phyloP scores from a whole-genome alignment of 2,888 invertebrate species.

The Erebia palarica region DNA sequence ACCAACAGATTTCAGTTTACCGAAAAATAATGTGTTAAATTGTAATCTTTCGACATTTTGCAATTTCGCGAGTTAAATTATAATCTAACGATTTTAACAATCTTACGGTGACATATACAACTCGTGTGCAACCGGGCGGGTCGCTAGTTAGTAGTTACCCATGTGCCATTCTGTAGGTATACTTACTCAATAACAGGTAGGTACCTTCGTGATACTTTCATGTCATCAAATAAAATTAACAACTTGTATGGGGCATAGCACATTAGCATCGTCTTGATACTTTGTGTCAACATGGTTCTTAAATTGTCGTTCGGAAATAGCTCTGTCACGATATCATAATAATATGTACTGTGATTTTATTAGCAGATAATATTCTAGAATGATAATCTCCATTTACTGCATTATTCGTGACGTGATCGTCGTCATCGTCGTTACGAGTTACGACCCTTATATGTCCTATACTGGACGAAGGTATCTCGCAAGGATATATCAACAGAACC shows the following conservation, averaged over 20 bases:
- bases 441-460: too few species aligned
- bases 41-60: too few species aligned
- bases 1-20: too few species aligned
- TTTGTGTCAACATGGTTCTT: constrained; percentile 4
- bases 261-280: constrained; percentile 3
- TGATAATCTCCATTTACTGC: background rate
- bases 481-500: background rate
- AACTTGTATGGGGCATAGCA: background rate
- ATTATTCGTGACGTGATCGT: background rate
- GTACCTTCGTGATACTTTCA: background rate
- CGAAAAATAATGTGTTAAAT: too few species aligned
- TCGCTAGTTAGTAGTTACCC: too few species aligned
- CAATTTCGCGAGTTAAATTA: too few species aligned
- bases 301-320: background rate
- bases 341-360: constrained; percentile 7
- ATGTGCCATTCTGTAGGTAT: too few species aligned
- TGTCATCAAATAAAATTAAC: constrained; percentile 11
- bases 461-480: too few species aligned
- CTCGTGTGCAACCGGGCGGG: too few species aligned
- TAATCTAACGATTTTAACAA: too few species aligned
- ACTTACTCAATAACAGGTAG: background rate
- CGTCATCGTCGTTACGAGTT: too few species aligned
- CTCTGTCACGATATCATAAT: constrained; percentile 1
- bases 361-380: background rate
- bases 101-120: too few species aligned